A percentile compares a stretch with the other conserved stretches of the same genome.
These are phyloP conservation scores for Argya squamiceps DNA, from an alignment of 2,797 vertebrate genomes.

Conservation along the genomic window DNA sequence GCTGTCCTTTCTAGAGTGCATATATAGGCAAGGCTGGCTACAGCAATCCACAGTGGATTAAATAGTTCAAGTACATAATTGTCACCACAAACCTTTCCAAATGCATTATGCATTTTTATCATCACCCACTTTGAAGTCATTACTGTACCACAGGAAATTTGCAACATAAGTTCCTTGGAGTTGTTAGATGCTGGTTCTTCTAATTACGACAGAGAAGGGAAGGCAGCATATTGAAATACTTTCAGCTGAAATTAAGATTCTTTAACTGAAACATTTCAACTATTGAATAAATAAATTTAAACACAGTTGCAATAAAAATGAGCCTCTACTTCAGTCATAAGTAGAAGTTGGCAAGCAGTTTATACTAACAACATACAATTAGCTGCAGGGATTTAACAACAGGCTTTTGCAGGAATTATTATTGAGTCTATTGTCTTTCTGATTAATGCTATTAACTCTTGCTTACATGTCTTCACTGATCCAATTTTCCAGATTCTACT, in stretches of 20 bases:
- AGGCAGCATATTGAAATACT: background rate
- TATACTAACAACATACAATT: background rate
- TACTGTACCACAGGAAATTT: background rate
- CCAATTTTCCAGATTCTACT: background rate
- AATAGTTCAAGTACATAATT: background rate
- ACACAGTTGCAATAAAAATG: conserved; percentile 1
- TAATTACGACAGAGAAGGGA: background rate
- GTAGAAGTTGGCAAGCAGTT: conserved; percentile 9
- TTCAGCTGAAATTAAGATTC: background rate
- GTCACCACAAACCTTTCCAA: background rate
- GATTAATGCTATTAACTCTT: background rate
- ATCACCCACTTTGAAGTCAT: background rate
- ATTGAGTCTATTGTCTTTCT: background rate
- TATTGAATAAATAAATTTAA: conserved; percentile 24
- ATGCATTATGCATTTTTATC: background rate
- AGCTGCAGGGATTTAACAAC: conserved; percentile 9
- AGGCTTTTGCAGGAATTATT: background rate
- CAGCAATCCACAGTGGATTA: background rate
- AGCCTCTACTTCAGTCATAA: conserved; percentile 9
- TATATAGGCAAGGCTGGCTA: background rate
- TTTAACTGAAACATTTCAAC: conserved; percentile 12
- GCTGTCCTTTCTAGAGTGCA: background rate
- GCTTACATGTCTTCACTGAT: background rate
- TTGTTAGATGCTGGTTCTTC: background rate
- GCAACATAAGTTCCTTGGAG: background rate